Conservation (phyloP, 2,888 invertebrate species). For the Disparrhopalites patrizii region DNA sequence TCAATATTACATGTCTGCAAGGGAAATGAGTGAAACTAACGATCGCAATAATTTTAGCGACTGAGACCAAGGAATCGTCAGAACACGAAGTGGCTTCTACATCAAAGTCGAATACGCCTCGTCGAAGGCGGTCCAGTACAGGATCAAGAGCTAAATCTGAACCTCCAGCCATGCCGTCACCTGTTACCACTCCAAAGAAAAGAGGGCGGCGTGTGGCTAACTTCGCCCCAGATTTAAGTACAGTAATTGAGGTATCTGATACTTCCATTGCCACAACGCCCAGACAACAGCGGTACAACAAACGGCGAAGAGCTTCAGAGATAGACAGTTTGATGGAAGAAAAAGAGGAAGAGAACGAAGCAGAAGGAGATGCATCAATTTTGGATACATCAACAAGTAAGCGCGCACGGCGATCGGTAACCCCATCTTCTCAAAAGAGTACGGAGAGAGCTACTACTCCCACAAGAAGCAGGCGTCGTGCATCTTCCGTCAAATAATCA, state of each 20-base stretch:
- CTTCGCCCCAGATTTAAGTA: conserved; percentile 37
- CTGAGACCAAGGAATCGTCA: too few species aligned
- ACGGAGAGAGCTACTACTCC: neutral
- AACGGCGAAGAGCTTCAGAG: neutral
- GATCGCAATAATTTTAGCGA: too few species aligned
- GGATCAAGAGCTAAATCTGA: conserved; percentile 7
- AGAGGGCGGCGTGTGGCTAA: neutral
- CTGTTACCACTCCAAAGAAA: neutral
- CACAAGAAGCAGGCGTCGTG: neutral
- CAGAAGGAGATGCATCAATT: neutral
- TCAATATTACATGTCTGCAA: too few species aligned
- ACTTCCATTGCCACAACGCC: neutral
- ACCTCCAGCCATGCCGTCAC: neutral
- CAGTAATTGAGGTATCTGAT: conserved; percentile 35
- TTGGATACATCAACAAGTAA: neutral
- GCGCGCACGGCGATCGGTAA: conserved; percentile 10
- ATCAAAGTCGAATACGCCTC: too few species aligned
- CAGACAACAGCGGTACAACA: conserved; percentile 13
- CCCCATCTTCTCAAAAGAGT: conserved; percentile 3
- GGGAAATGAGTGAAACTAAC: too few species aligned
- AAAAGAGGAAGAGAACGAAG: neutral
- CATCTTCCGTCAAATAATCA: neutral
- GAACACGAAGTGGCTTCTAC: too few species aligned
- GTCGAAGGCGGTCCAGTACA: neutral
- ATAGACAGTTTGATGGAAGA: conserved; percentile 15